Base-by-base conservation (phyloP, 2,888 invertebrate species). In the Heteromyza rotundicornis region DNA sequence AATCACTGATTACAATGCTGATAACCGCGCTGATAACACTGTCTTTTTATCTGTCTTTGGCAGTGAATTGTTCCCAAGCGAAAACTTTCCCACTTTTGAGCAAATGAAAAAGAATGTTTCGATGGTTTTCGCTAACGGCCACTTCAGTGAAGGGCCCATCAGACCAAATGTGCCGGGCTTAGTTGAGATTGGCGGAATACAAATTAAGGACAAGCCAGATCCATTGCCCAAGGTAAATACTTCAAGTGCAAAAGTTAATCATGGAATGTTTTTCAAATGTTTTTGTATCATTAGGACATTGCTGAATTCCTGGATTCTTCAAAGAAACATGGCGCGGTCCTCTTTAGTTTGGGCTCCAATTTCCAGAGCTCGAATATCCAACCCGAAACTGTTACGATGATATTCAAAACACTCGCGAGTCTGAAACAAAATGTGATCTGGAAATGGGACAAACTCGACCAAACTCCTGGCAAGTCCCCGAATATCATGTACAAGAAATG, bases 381-480 rank as follows among this genome's bases (percentile, higher is more conserved):
- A 0, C 69, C 74, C 0, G 84, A 86, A 1, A 86, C 85, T 64
- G 80, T 84, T 20, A 74, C 84, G 20, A 85, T 82, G 1, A 84
- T 91, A 32, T 77, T 87, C 10, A 86, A 86, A 56, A 86, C 85
- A 2, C 87, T 91, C 53, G 80, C 85, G 1, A 84, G 84, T 61
- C 70, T 90, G 0, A 88, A 89, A 65, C 87, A 89, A 64, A 87
- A 85, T 2, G 86, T 91, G 0, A 71, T 91, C 14, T 90, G 89
- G 89, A 90, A 90, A 81, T 90, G 88, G 87, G 89, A 90, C 66
- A 74, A 74, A 24, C 86, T 86, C 0, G 84, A 86, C 16, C 78
- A 80, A 2, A 71, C 87, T 0, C 79, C 79, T 0, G 81, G 80
- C 2, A 75, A 81, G 8, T 78, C 86, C 0, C 47, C 72, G 0